Evolutionary conservation across 1,140 invertebrate genomes (phyloP).

Genomic region (Hyphantria cunea): DNA sequence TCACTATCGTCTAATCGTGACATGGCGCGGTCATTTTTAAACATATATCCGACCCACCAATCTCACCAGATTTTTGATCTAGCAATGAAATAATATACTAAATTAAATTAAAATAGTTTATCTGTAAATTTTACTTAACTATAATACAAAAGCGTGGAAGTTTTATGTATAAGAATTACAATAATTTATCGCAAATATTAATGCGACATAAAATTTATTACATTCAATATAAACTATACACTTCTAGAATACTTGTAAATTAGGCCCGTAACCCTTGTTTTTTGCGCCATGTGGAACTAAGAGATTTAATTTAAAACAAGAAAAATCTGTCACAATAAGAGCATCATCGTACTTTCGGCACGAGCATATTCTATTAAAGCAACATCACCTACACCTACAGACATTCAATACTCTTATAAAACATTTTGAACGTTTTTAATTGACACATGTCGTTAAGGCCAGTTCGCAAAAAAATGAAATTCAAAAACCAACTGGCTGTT

Average conservation of each 20-base stretch:
- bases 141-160: conserved; percentile 11
- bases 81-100: conserved; percentile 14
- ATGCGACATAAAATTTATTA: conserved; percentile 4
- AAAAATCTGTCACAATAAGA: conserved; percentile 39
- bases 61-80: conserved; percentile 23
- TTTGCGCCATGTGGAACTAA: conserved; percentile 54
- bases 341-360: conserved; percentile 60
- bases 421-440: conserved; percentile 67
- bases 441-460: conserved; percentile 49
- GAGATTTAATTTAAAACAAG: conserved; percentile 35
- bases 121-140: conserved; percentile 6
- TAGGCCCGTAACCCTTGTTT: conserved; percentile 10
- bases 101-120: conserved; percentile 8
- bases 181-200: conserved; percentile 2
- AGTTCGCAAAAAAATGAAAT: conserved; percentile 22
- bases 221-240: conserved; percentile 1
- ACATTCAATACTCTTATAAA: conserved; percentile 46
- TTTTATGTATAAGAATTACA: conserved; percentile 13
- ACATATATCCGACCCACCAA: conserved; percentile 38
- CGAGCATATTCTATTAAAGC: conserved; percentile 54
- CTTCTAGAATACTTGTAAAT: conserved; percentile 2
- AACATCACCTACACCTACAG: conserved; percentile 36
- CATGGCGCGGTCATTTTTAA: conserved; percentile 33
- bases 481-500: conserved; percentile 35
- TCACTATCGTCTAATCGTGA: conserved; percentile 13